A percentile compares a stretch with the other conserved stretches of the same genome.
Evolutionary conservation across 2,888 invertebrate species (phyloP).

Genomic region (Pandemis corylana): DNA sequence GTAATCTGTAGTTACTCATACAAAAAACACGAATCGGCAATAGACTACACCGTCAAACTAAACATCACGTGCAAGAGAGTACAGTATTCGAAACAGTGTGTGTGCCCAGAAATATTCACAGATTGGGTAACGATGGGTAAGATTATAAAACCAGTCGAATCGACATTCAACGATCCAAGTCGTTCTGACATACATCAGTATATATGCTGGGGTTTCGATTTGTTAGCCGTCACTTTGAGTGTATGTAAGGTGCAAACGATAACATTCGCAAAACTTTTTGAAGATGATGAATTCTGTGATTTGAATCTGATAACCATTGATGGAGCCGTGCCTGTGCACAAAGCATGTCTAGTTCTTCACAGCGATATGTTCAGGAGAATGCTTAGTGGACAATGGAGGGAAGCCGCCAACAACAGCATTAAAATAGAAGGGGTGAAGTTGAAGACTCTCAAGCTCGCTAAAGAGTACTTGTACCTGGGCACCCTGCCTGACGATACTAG

Average conservation of each 20-base stretch:
- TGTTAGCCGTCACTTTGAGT: not conserved
- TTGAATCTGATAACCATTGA: not conserved
- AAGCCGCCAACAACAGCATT: not conserved
- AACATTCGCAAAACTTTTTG: not conserved
- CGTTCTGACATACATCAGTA: not conserved
- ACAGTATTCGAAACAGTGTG: not conserved
- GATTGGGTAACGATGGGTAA: not conserved
- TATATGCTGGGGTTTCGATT: not conserved
- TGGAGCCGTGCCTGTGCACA: not conserved
- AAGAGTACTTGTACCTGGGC: not conserved
- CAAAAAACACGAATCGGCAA: not conserved
- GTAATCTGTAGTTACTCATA: not conserved
- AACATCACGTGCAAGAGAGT: not conserved
- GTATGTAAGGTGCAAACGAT: not conserved
- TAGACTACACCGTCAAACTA: not conserved
- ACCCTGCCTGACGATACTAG: not conserved
- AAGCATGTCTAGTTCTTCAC: not conserved
- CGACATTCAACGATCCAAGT: not conserved
- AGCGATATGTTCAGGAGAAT: not conserved
- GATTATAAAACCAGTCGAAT: not conserved
- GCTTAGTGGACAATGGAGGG: not conserved
- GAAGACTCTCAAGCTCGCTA: not conserved
- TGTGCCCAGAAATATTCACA: not conserved
- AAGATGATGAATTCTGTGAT: not conserved
- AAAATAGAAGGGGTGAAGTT: not conserved